phyloP scores from a whole-genome alignment of 2,888 invertebrate species.

The Teinopalpus imperialis region DNA sequence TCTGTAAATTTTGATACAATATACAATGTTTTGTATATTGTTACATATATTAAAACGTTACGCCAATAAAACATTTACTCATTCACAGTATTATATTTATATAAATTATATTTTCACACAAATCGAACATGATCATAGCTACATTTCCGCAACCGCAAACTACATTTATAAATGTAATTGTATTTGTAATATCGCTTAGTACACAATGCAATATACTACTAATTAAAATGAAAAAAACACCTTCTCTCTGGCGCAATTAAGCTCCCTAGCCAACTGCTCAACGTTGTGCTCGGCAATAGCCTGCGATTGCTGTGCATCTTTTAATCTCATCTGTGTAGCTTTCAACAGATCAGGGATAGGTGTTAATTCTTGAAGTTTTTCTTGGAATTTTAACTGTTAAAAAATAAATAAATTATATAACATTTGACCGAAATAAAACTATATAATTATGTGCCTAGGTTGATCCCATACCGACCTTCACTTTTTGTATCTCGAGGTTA shows the following conservation, averaged over 20 bases:
- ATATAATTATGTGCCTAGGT: no score
- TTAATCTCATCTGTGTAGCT: constrained; percentile 84
- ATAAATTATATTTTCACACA: no score
- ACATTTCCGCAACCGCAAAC: no score
- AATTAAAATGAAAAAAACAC: constrained; percentile 39
- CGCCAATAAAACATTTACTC: no score
- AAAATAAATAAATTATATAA: neutral
- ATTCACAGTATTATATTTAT: no score
- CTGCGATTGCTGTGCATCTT: constrained; percentile 86
- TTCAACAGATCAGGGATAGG: constrained; percentile 86
- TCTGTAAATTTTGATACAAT: no score
- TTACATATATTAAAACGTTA: no score
- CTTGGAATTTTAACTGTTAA: constrained; percentile 83
- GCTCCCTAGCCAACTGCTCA: constrained; percentile 84
- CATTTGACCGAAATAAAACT: neutral
- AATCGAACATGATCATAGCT: no score
- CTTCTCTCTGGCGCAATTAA: constrained; percentile 84
- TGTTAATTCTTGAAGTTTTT: constrained; percentile 85
- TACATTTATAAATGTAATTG: no score
- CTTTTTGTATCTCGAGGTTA: constrained; percentile 85
- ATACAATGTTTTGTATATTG: no score
- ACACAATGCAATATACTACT: no score
- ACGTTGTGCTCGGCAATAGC: constrained; percentile 85
- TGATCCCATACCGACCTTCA: constrained; percentile 84
- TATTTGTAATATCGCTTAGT: no score